Conservation (phyloP, 2,797 vertebrate genomes). For the Notamacropus eugenii region DNA sequence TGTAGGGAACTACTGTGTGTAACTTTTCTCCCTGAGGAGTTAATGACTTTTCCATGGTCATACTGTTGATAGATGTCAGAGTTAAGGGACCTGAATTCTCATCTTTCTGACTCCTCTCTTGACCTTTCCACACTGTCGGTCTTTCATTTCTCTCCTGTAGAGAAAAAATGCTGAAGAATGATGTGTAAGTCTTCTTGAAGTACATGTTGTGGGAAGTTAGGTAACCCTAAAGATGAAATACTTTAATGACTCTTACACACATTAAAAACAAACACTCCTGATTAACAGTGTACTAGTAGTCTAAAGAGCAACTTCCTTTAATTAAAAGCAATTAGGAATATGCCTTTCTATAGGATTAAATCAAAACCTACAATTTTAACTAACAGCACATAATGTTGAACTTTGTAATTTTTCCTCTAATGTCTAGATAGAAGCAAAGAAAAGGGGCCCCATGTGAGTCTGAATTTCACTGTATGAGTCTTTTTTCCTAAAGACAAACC, state of each 20-base stretch:
- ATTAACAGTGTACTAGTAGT: background rate
- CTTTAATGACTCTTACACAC: slow-evolving; percentile 29
- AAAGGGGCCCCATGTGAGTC: slow-evolving; percentile 31
- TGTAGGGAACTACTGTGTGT: background rate
- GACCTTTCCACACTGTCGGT: background rate
- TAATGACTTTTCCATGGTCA: background rate
- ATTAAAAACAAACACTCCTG: background rate
- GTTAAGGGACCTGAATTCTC: background rate
- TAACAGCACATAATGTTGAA: slow-evolving; percentile 36
- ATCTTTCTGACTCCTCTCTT: background rate
- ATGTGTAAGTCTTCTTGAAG: slow-evolving; percentile 50
- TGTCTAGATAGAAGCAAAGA: slow-evolving; percentile 64
- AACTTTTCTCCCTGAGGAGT: background rate
- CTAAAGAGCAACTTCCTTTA: slow-evolving; percentile 68
- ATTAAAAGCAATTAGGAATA: slow-evolving; percentile 71
- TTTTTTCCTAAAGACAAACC: slow-evolving; percentile 57
- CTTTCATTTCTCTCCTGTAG: background rate
- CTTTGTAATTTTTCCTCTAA: slow-evolving; percentile 54
- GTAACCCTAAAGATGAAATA: slow-evolving; percentile 62
- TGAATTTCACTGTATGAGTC: slow-evolving; percentile 58
- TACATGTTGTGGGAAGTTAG: slow-evolving; percentile 43
- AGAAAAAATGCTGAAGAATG: slow-evolving; percentile 50
- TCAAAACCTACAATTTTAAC: slow-evolving; percentile 55
- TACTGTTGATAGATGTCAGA: background rate
- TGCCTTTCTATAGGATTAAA: slow-evolving; percentile 52